A percentile compares a stretch with the other conserved stretches of the same genome.
These are phyloP conservation scores for Merluccius polli DNA, from an alignment of 2,797 vertebrate species.

Conservation along the genomic window DNA sequence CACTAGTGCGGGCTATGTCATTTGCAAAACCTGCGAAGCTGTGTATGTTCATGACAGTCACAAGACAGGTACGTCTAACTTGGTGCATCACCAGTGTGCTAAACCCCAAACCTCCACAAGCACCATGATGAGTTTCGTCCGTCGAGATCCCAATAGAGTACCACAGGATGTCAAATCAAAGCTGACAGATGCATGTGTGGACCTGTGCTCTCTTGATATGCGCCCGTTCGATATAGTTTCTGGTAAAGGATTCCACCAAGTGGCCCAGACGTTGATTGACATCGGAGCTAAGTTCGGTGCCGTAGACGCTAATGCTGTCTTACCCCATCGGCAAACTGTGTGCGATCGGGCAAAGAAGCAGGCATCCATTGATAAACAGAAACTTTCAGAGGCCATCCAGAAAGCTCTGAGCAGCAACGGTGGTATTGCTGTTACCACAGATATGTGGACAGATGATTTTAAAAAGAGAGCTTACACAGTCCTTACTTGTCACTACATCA, in stretches of 20 bases:
- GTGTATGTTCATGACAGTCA: constrained; percentile 12
- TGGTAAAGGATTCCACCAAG: constrained; percentile 19
- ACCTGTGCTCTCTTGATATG: constrained; percentile 14
- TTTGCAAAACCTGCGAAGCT: constrained; percentile 3
- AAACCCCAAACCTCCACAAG: background rate
- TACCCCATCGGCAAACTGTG: no score
- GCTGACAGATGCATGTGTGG: background rate
- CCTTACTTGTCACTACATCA: constrained; percentile 12
- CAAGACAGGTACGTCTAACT: constrained; percentile 7
- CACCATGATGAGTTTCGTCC: background rate
- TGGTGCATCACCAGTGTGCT: constrained; percentile 4
- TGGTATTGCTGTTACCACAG: constrained; percentile 9
- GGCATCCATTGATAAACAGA: constrained; percentile 7
- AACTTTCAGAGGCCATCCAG: constrained; percentile 11
- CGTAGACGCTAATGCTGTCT: background rate
- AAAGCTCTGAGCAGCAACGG: background rate
- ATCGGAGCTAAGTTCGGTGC: no score
- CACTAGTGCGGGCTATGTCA: constrained; percentile 10
- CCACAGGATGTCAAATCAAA: constrained; percentile 2
- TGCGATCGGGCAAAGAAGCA: no score
- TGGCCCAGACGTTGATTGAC: no score
- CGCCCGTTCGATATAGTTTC: background rate
- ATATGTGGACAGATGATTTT: constrained; percentile 21
- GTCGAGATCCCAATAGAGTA: background rate
- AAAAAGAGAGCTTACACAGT: constrained; percentile 14